Evolutionary conservation across 2,888 invertebrate species (phyloP).

Genomic region (Sphaeridia pumilis): DNA sequence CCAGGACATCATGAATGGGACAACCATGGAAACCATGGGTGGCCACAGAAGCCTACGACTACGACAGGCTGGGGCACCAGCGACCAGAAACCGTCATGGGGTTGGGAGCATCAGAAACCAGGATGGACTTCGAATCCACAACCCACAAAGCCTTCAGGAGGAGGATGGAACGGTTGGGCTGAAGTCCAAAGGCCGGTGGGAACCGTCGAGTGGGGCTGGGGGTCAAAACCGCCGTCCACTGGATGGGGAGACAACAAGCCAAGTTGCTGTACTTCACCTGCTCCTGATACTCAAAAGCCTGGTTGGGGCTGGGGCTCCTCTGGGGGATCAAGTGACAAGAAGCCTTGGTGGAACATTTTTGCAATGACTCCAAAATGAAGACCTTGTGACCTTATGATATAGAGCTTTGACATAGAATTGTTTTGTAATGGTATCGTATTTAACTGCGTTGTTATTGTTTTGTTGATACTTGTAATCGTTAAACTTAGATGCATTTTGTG

Average conservation of each 20-base stretch:
- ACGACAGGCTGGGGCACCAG: background rate
- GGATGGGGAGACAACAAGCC: too few species aligned
- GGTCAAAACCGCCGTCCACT: background rate
- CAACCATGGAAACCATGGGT: background rate
- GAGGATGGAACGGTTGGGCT: too few species aligned
- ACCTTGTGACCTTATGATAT: too few species aligned
- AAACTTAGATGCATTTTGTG: too few species aligned
- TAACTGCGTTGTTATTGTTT: too few species aligned
- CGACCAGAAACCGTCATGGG: background rate
- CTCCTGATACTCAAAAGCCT: background rate
- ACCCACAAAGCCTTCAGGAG: too few species aligned
- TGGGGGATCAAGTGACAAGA: slow-evolving; percentile 13
- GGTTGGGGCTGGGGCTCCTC: background rate
- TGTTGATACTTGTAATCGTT: too few species aligned
- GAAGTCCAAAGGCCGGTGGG: too few species aligned
- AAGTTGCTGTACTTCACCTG: too few species aligned
- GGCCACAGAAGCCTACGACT: background rate
- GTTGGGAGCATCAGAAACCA: background rate
- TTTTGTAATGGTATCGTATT: too few species aligned
- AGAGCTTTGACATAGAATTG: too few species aligned
- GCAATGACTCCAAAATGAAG: slow-evolving; percentile 23
- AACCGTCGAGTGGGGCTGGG: background rate
- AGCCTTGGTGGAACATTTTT: slow-evolving; percentile 29
- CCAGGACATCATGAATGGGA: background rate
- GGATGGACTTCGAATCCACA: too few species aligned